A percentile compares a stretch with the other conserved stretches of the same genome.
phyloP scores from a whole-genome alignment of 2,888 invertebrate species.

The Mycalesis mineus region DNA sequence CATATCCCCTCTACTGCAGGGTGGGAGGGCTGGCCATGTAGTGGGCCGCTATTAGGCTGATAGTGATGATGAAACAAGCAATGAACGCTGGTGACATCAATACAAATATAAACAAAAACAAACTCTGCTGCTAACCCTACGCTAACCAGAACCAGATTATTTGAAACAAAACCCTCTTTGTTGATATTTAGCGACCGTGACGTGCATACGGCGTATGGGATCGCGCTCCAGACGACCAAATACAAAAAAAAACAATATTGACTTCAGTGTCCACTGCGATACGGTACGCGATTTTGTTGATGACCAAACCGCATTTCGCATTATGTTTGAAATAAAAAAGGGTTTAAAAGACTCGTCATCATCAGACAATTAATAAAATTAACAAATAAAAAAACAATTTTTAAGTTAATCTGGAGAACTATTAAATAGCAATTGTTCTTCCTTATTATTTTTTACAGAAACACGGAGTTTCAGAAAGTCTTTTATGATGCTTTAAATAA shows the following conservation, averaged over 20 bases:
- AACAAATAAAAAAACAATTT: too few species aligned
- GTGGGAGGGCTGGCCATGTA: too few species aligned
- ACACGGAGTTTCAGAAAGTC: too few species aligned
- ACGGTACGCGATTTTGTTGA: conserved; percentile 11
- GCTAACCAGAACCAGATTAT: conserved; percentile 9
- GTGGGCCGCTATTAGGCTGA: too few species aligned
- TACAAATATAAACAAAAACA: neutral
- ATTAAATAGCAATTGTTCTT: too few species aligned
- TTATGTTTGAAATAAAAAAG: neutral
- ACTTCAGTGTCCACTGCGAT: neutral
- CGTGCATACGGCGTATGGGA: conserved; percentile 28
- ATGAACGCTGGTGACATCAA: neutral
- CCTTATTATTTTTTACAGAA: too few species aligned
- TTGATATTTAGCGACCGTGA: conserved; percentile 33
- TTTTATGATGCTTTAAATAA: too few species aligned
- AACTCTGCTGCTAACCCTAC: neutral
- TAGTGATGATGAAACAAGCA: neutral
- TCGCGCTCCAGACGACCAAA: conserved; percentile 7
- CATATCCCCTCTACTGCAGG: too few species aligned
- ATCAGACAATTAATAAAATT: too few species aligned
- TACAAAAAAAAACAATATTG: conserved; percentile 7
- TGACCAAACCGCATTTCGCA: conserved; percentile 5
- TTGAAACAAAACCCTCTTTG: conserved; percentile 32
- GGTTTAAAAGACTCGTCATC: too few species aligned
- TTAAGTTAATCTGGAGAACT: too few species aligned